Base-by-base conservation (phyloP, 2,888 invertebrate genomes). In the Arctia plantaginis region DNA sequence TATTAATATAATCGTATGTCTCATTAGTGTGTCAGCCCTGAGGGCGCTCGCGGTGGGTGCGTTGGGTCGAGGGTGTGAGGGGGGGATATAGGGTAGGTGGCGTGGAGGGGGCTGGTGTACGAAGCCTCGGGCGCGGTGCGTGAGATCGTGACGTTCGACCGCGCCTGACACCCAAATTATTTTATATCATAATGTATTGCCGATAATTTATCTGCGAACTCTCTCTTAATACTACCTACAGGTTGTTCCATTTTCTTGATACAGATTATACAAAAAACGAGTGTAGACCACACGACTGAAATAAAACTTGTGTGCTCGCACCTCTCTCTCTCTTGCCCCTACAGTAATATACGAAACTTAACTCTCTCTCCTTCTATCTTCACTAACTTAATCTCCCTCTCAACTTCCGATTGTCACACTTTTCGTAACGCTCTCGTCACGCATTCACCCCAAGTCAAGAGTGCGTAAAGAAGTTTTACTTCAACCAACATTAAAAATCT, bases 171-270 rank as follows among this genome's bases (percentile, higher is more conserved):
- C 78, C 81, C 74, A 88, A 93, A 92, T 94, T 90, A 93, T 93
- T 94, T 92, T 91, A 92, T 92, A 91, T 90, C 88, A 89, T 91
- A 92, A 94, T 92, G 88, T 92, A 90, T 92, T 92, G 90, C 85
- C 90, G 91, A 93, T 92, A 87, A 75, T 72, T 76, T 70, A 47
- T 55, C 55, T 66, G 30, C 68, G 72, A 75, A 51, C 62, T 71
- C 71, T 71, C 71, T 64, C 18, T 35, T n/a, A 18, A 30, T 62
- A 41, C n/a, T 6, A 44, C 55, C 65, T 75, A 77, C 72, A 73
- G 77, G 65, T 4, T 77, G 77, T 44, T 73, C 3, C 51, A 59
- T 20, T 44, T 27, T n/a, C 4, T 33, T 59, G 3, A 59, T 20
- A 27, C 15, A 27, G 2, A 23, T 41, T 41, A 30, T n/a, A 18